Evolutionary conservation across 2,113 vertebrate genomes (phyloP), one percentile per base, ranked within the genome.

Genomic region (Ginglymostoma cirratum): DNA sequence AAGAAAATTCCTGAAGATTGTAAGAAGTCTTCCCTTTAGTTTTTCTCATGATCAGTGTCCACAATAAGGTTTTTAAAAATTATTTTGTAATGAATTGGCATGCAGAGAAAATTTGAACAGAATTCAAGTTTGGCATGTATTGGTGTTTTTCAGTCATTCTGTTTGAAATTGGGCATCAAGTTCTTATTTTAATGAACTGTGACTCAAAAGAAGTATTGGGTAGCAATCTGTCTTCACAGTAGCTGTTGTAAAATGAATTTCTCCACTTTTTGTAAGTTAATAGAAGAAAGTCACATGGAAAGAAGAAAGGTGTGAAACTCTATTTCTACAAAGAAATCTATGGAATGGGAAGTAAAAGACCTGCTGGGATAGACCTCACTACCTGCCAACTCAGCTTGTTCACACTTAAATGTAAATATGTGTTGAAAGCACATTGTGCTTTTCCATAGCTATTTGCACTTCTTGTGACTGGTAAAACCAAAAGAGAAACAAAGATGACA

Each of bases 381-480:
- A 65, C 27, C 87, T 65, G 87, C 87, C 89, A 93, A 61, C 89
- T 93, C 89, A 67, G 89, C 89, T 93, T 93, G 89, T 93, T 93
- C 66, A n/a, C 61, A 66, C 89, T 66, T 38, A 93, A 93, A 65
- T 61, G 66, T 93, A 93, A 93, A 66, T 93, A 17, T 67, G 89
- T 93, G 89, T 93, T 67, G 89, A 93, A 93, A 93, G 67, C 89
- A 42, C 89, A 93, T 93, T 93, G 89, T 93, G 89, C 65, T 3
- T 93, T 93, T 93, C 89, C 89, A 93, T 93, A 66, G 61, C 89
- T 66, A 67, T 93, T 65, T 93, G n/a, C 89, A 93, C 89, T 93
- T 93, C 89, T 67, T 93, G 89, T 93, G 89, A 93, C 38, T 93
- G 61, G 61, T 65, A 93, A 93, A 67, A 93, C 89, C 61, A 93